Evolutionary conservation across 2,888 invertebrate species (phyloP).

Genomic region (Eilema griseolum): DNA sequence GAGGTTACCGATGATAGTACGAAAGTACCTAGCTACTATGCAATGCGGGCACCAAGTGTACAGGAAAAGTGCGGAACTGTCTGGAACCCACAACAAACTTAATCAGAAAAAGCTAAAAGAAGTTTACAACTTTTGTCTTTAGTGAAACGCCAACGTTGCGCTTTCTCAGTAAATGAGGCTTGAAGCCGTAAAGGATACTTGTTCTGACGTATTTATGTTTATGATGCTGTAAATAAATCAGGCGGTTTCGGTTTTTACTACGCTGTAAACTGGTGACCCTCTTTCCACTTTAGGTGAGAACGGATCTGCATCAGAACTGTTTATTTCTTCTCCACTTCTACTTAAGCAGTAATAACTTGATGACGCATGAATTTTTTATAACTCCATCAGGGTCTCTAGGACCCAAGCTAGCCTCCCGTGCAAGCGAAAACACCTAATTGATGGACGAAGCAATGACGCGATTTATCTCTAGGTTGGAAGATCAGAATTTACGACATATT

Average conservation of each 20-base stretch:
- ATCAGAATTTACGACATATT: too few species aligned
- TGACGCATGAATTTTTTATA: too few species aligned
- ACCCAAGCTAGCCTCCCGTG: too few species aligned
- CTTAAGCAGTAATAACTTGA: neutral
- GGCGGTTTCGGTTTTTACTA: constrained; percentile 10
- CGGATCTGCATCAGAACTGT: neutral
- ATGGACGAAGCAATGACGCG: too few species aligned
- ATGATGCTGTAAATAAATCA: constrained; percentile 17
- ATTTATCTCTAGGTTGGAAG: too few species aligned
- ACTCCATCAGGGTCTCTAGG: too few species aligned
- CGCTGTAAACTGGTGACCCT: constrained; percentile 12
- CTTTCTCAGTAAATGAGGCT: constrained; percentile 25
- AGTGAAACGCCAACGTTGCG: constrained; percentile 20
- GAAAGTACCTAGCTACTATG: constrained; percentile 6
- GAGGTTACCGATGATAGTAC: constrained; percentile 16
- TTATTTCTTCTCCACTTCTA: neutral
- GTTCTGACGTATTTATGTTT: constrained; percentile 11
- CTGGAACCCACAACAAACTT: constrained; percentile 24
- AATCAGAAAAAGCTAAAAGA: constrained; percentile 31
- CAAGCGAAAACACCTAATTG: too few species aligned
- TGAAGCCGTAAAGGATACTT: constrained; percentile 22
- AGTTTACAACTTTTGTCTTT: constrained; percentile 27
- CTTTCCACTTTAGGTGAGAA: constrained; percentile 4
- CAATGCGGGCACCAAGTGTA: constrained; percentile 8
- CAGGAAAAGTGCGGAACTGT: constrained; percentile 19